Evolutionary conservation across 2,888 invertebrate species (phyloP).

Genomic region (Polia nebulosa): DNA sequence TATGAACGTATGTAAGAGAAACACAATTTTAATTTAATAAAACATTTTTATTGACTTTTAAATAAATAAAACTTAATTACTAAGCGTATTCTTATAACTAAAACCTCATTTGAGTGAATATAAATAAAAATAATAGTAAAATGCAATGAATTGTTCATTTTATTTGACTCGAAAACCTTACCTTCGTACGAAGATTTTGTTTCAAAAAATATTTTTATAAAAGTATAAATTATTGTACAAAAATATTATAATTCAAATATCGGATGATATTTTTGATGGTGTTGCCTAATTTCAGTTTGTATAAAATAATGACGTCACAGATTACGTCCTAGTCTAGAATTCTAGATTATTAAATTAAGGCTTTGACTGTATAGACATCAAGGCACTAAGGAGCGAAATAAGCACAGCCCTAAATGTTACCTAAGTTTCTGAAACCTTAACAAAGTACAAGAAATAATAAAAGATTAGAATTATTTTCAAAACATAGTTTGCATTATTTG

Average conservation of each 20-base stretch:
- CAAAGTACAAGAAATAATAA: slow-evolving; percentile 11
- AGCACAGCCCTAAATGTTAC: slow-evolving; percentile 71
- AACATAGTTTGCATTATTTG: background rate
- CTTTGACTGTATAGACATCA: slow-evolving; percentile 45
- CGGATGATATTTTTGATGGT: slow-evolving; percentile 44
- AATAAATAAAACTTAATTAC: slow-evolving; percentile 89
- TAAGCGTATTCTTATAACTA: slow-evolving; percentile 87
- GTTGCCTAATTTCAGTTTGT: slow-evolving; percentile 35
- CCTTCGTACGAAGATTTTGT: slow-evolving; percentile 25
- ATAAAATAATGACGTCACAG: slow-evolving; percentile 29
- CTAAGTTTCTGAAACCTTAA: slow-evolving; percentile 32
- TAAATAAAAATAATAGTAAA: slow-evolving; percentile 83
- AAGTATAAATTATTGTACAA: slow-evolving; percentile 60
- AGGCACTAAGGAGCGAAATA: slow-evolving; percentile 61
- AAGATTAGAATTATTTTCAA: background rate
- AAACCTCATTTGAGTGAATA: slow-evolving; percentile 76
- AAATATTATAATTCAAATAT: slow-evolving; percentile 59
- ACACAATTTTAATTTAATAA: slow-evolving; percentile 66
- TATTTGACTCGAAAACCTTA: slow-evolving; percentile 57
- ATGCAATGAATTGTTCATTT: slow-evolving; percentile 80
- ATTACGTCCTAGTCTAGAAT: slow-evolving; percentile 25
- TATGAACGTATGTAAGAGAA: slow-evolving; percentile 32
- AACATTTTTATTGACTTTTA: slow-evolving; percentile 90
- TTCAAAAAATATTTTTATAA: slow-evolving; percentile 40
- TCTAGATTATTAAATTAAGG: slow-evolving; percentile 30